Percentiles rank a stretch among this genome's conserved stretches.
These are phyloP conservation scores for Erebia ligea DNA, from an alignment of 2,888 invertebrate genomes.

Conservation along the genomic window DNA sequence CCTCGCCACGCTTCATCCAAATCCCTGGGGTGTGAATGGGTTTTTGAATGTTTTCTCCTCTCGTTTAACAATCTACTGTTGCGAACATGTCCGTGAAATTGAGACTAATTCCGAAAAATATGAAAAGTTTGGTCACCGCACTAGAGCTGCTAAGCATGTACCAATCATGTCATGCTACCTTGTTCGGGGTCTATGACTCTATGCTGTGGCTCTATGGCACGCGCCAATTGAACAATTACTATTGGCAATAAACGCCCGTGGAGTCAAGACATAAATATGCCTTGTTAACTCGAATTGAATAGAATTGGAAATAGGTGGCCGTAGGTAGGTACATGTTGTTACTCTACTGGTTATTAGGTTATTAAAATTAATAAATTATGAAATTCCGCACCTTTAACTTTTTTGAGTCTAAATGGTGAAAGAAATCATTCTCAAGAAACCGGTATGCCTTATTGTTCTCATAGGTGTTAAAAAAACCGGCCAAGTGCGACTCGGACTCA, in stretches of 20 bases:
- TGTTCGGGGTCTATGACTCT: background rate
- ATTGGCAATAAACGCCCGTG: background rate
- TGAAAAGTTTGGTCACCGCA: background rate
- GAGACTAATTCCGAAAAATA: background rate
- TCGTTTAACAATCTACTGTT: no score
- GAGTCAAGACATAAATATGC: background rate
- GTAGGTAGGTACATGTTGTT: background rate
- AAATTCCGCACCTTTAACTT: no score
- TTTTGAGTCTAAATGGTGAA: no score
- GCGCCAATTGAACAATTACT: slow-evolving; percentile 15
- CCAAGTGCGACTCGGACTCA: no score
- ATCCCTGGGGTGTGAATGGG: no score
- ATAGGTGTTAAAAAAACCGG: no score
- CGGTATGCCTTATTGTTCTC: no score
- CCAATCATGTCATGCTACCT: slow-evolving; percentile 15
- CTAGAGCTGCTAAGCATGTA: background rate
- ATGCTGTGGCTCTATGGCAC: slow-evolving; percentile 11
- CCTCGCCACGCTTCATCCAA: no score
- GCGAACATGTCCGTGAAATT: no score
- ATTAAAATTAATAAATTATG: background rate
- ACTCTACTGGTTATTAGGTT: background rate
- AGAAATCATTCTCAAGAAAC: no score
- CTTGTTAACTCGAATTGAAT: slow-evolving; percentile 1
- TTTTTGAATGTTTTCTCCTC: no score
- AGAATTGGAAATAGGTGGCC: background rate